Evolutionary conservation across 2,797 vertebrate species (phyloP), one percentile per base, ranked within the genome.

Genomic region (Tauraco hartlaubi): DNA sequence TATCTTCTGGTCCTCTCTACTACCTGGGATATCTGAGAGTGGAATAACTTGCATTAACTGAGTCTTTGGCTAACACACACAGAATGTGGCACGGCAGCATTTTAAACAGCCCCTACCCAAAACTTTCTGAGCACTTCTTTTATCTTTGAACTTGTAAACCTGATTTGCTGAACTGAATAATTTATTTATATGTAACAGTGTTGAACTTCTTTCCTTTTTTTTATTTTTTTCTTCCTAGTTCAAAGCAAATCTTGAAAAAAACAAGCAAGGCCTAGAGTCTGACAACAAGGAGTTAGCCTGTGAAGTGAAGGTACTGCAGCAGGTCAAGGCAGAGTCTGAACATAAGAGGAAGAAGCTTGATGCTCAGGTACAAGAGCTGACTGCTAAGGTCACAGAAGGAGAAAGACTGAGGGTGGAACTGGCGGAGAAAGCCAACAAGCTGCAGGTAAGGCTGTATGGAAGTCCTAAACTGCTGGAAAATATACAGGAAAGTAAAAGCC

Each of bases 311-410:
- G 98, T 97, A 18, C 98, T 99, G 86, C 99, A 99, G 98, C 99
- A 99, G 97, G 97, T 98, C 41, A 99, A 99, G 98, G 97, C 98
- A 0, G 99, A 99, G 92, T 99, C 99, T 0, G 99, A 99, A 82
- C 98, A 99, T 95, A 99, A 99, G 97, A 98, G 99, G 96, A 99
- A 99, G 98, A 99, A 99, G 67, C 98, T 99, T 19, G 99, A 99
- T 82, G 95, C 97, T 4, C 99, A 99, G 96, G 98, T 99, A 29
- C 99, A 99, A 95, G 99, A 99, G 97, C 98, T 99, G 2, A 98
- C 98, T 13, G 94, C 99, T 94, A 99, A 99, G 86, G 97, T 98
- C 91, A 97, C 98, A 0, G 99, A 99, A 95, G 99, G 99, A 2
- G 99, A 99, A 88, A 97, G 98, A 29, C 88, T 98, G 79, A 98